Evolutionary conservation across 2,113 vertebrate genomes (phyloP), one percentile per base, ranked within the genome.

Genomic region (Trinectes maculatus): DNA sequence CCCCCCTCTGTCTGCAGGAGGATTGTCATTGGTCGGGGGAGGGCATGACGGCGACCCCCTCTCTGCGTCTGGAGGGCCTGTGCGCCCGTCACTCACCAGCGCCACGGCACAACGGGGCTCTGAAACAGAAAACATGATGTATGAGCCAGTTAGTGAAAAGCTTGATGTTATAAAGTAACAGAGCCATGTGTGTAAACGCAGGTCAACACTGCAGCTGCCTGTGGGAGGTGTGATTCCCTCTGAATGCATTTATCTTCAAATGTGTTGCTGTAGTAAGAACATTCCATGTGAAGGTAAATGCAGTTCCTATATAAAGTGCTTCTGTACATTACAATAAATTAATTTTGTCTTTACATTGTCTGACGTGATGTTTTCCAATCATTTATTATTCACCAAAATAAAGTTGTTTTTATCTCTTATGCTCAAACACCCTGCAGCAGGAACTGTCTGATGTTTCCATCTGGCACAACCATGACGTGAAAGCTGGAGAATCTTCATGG

Each of bases 41-140:
- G 90, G 91, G 63, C 91, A 79, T 1, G 89, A 91, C 2, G 89
- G 92, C 0, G 92, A 92, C 1, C 85, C 84, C 60, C 89, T 85
- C 19, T 89, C 93, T 64, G 47, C 39, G 56, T 89, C 89, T 9
- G 92, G 87, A 19, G 91, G 90, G 4, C 88, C 91, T 6, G 80
- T 46, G 52, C 63, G 89, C 31, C 65, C 92, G 18, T 95, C 93
- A 25, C 82, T 90, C 74, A 92, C 80, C 71, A 91, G 82, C 52
- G 91, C 89, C 12, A 92, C 89, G 10, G 51, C 90, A 43, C 85
- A 92, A 3, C 85, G 90, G 37, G 92, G 91, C 66, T 93, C 93
- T 93, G 79, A 28, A 53, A 40, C 18, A 59, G 8, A n/a, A 37
- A 33, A 51, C 11, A 0, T 15, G n/a, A 9, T 54, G 54, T 6